Percentiles rank a stretch among this genome's conserved stretches.
These are phyloP conservation scores for Andricus grossulariae DNA, from an alignment of 1,140 invertebrate genomes.

Conservation along the genomic window DNA sequence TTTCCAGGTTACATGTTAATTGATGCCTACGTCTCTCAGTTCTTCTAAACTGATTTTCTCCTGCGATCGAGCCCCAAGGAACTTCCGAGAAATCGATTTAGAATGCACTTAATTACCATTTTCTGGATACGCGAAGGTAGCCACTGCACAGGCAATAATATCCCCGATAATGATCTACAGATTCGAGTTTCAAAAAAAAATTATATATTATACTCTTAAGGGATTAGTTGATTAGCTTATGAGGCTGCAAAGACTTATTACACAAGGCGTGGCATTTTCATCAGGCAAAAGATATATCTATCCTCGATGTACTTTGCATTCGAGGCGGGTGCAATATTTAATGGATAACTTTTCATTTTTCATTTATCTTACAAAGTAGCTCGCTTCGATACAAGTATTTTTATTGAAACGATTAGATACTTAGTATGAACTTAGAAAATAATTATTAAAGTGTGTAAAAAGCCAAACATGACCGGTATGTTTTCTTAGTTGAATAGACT, in stretches of 20 bases:
- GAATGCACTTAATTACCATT: no score
- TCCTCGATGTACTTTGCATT: neutral
- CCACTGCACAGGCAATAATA: neutral
- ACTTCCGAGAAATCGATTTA: neutral
- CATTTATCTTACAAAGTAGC: neutral
- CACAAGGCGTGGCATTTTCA: conserved; percentile 24
- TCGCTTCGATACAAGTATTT: neutral
- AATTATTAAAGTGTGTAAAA: no score
- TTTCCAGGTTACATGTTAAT: conserved; percentile 42
- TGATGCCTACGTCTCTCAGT: neutral
- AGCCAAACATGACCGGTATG: no score
- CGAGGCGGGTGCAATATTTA: neutral
- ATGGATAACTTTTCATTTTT: neutral
- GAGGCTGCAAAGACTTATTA: conserved; percentile 10
- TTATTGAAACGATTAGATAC: neutral
- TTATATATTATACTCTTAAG: neutral
- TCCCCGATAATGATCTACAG: neutral
- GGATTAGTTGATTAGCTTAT: conserved; percentile 16
- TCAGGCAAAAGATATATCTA: conserved; percentile 8
- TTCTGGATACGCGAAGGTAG: neutral
- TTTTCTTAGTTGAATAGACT: no score
- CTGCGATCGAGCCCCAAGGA: neutral
- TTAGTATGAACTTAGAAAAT: neutral
- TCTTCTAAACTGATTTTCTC: conserved; percentile 17
- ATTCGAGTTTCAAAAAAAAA: neutral